These are phyloP conservation scores for Marmota monax DNA, from an alignment of 2,113 vertebrate species.

Conservation along the genomic window DNA sequence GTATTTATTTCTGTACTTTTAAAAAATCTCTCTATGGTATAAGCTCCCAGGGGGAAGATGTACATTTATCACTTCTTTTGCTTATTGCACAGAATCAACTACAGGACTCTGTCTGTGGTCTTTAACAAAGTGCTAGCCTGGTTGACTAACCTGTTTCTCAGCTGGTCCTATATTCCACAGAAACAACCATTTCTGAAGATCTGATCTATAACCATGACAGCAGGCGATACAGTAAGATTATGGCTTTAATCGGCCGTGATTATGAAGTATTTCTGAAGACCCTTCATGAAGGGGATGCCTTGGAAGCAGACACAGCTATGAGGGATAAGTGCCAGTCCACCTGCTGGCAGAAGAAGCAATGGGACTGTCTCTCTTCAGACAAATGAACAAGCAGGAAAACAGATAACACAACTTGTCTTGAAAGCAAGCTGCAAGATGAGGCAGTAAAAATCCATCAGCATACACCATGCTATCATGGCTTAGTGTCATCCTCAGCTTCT, in stretches of 20 bases:
- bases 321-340: conserved; percentile 59
- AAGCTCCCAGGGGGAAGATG: neutral
- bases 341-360: conserved; percentile 77
- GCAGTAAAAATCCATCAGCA: conserved; percentile 86
- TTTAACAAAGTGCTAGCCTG: conserved; percentile 50
- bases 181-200: conserved; percentile 59
- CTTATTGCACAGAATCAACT: neutral
- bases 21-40: neutral
- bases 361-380: conserved; percentile 67
- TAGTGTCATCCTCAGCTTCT: conserved; percentile 81
- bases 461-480: conserved; percentile 84
- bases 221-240: conserved; percentile 57
- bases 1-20: conserved; percentile 55
- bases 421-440: conserved; percentile 84
- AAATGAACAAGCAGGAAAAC: conserved; percentile 79
- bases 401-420: conserved; percentile 83
- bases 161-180: neutral
- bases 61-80: conserved; percentile 17
- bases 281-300: neutral
- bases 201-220: conserved; percentile 50
- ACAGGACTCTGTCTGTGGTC: neutral
- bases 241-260: conserved; percentile 76
- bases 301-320: conserved; percentile 39
- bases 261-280: conserved; percentile 70
- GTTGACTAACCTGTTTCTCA: neutral